Percentiles rank a stretch among this genome's conserved stretches.
Conservation (phyloP, 2,113 vertebrate species). For the Porphyrio hochstetteri region DNA sequence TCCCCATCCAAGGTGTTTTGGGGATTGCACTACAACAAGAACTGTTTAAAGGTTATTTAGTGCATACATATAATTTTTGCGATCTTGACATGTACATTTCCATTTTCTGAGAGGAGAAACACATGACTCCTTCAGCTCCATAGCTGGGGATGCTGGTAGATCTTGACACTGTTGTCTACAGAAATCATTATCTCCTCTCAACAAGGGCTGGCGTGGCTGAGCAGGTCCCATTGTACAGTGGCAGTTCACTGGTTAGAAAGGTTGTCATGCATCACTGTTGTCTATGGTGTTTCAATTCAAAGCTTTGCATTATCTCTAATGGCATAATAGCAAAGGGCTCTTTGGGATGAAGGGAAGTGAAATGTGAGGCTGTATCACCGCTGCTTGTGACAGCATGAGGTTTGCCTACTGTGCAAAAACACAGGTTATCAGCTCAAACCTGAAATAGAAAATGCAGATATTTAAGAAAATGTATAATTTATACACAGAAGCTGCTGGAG, state of each 20-base stretch:
- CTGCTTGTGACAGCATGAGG: conserved; percentile 40
- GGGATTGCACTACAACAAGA: neutral
- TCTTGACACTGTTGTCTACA: neutral
- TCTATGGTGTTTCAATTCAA: neutral
- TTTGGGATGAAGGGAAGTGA: conserved; percentile 11
- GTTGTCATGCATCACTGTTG: neutral
- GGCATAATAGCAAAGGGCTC: conserved; percentile 19
- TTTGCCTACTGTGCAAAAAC: conserved; percentile 64
- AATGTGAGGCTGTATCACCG: conserved; percentile 25
- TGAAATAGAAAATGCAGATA: conserved; percentile 72
- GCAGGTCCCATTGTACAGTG: neutral
- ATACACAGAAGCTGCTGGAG: conserved; percentile 47
- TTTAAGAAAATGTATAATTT: conserved; percentile 73
- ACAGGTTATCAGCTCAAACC: conserved; percentile 69
- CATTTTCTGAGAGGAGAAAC: neutral
- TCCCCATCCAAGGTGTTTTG: neutral
- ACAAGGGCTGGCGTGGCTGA: neutral
- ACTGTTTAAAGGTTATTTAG: neutral
- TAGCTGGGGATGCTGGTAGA: neutral
- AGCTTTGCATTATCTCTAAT: neutral
- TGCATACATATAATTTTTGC: neutral
- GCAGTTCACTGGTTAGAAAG: neutral
- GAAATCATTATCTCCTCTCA: neutral
- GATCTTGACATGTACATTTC: neutral
- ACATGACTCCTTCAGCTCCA: neutral